phyloP scores from a whole-genome alignment of 1,140 invertebrate genomes.

The Eurosta solidaginis region DNA sequence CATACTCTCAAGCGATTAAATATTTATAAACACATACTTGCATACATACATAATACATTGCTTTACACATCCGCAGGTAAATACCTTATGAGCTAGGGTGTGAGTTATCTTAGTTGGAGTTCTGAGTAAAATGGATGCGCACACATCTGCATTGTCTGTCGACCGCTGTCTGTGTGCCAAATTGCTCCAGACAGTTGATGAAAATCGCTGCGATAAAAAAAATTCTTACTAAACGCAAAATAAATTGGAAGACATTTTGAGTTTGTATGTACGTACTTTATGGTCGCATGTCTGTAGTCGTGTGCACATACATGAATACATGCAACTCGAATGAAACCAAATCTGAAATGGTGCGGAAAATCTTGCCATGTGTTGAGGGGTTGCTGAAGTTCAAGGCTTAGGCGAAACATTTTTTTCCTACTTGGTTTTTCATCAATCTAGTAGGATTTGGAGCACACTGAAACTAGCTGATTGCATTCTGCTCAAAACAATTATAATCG shows the following conservation, averaged over 20 bases:
- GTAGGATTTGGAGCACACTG: too few species aligned
- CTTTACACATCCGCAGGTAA: too few species aligned
- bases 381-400: constrained; percentile 18
- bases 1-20: too few species aligned
- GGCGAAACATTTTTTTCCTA: too few species aligned
- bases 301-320: neutral
- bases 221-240: neutral
- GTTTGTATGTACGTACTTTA: neutral
- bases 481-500: too few species aligned
- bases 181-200: constrained; percentile 20
- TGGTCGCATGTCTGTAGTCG: neutral
- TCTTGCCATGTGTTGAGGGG: neutral
- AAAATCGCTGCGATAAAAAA: neutral
- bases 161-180: neutral
- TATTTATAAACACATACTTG: too few species aligned
- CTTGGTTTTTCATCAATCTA: too few species aligned
- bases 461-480: too few species aligned
- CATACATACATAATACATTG: too few species aligned
- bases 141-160: too few species aligned
- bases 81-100: neutral
- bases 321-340: neutral
- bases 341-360: neutral
- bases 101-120: neutral
- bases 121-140: too few species aligned
- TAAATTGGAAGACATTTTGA: neutral